phyloP scores from a whole-genome alignment of 2,888 invertebrate species.

The Thera obeliscata region DNA sequence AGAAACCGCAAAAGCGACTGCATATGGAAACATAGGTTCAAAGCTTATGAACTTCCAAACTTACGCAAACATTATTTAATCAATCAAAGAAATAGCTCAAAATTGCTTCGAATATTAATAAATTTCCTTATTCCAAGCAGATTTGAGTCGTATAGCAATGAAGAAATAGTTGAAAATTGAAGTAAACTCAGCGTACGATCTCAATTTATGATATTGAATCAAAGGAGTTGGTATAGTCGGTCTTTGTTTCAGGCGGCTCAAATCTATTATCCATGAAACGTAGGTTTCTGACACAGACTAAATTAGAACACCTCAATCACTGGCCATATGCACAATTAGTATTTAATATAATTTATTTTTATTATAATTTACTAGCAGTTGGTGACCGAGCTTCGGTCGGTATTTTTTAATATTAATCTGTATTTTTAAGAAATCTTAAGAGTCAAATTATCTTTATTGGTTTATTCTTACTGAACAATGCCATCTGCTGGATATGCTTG shows the following conservation, averaged over 20 bases:
- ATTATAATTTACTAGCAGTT: too few relatives aligned
- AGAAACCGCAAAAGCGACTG: background rate
- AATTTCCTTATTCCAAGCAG: background rate
- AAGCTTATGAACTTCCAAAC: too few relatives aligned
- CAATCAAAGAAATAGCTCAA: conserved; percentile 9
- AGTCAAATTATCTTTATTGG: too few relatives aligned
- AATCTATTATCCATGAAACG: conserved; percentile 36
- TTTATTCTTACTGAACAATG: too few relatives aligned
- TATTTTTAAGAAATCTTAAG: too few relatives aligned
- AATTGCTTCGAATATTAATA: conserved; percentile 1
- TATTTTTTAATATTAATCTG: too few relatives aligned
- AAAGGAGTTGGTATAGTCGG: conserved; percentile 39
- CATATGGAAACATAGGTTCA: background rate
- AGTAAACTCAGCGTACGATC: conserved; percentile 22
- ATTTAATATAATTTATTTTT: too few relatives aligned
- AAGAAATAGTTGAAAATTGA: conserved; percentile 10
- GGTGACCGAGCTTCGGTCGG: too few relatives aligned
- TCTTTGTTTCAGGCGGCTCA: conserved; percentile 39
- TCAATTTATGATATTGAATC: conserved; percentile 35
- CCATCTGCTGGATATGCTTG: too few relatives aligned
- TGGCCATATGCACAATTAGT: too few relatives aligned
- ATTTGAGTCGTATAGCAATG: conserved; percentile 9
- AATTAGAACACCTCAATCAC: conserved; percentile 2
- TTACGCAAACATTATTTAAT: background rate
- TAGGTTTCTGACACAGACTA: conserved; percentile 12